Conservation (phyloP, 2,888 invertebrate genomes). For the Scaptomyza flava region DNA sequence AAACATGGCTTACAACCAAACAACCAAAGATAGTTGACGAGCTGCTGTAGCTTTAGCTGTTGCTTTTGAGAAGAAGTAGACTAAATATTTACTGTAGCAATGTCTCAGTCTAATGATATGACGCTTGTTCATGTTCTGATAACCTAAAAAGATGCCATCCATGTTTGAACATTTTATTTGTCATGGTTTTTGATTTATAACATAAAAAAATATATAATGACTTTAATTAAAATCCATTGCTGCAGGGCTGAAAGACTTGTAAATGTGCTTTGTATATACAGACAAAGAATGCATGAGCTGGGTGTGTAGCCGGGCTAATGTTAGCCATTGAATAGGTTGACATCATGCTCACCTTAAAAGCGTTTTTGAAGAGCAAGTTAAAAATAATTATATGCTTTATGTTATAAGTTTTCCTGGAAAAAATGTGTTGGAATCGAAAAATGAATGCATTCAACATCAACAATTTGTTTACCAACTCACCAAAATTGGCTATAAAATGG, state of each 20-base stretch:
- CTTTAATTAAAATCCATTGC: not conserved
- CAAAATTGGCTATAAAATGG: constrained; percentile 27
- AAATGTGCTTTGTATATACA: not conserved
- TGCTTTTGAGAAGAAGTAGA: not conserved
- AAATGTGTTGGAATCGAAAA: no score
- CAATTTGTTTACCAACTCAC: no score
- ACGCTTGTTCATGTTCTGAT: not conserved
- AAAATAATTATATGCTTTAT: no score
- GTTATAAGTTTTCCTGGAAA: no score
- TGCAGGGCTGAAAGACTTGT: not conserved
- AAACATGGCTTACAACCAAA: constrained; percentile 25
- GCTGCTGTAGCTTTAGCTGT: not conserved
- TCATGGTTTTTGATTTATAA: not conserved
- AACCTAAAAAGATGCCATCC: not conserved
- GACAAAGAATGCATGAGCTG: not conserved
- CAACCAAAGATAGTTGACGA: not conserved
- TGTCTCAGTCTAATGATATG: not conserved
- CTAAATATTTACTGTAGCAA: not conserved
- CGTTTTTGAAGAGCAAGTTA: no score
- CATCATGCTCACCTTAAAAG: no score
- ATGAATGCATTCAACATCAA: no score
- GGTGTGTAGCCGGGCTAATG: not conserved
- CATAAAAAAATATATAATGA: not conserved
- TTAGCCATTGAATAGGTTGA: no score
- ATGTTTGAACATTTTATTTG: not conserved